phyloP scores from a whole-genome alignment of 2,113 vertebrate genomes.

The Gymnorhina tibicen region DNA sequence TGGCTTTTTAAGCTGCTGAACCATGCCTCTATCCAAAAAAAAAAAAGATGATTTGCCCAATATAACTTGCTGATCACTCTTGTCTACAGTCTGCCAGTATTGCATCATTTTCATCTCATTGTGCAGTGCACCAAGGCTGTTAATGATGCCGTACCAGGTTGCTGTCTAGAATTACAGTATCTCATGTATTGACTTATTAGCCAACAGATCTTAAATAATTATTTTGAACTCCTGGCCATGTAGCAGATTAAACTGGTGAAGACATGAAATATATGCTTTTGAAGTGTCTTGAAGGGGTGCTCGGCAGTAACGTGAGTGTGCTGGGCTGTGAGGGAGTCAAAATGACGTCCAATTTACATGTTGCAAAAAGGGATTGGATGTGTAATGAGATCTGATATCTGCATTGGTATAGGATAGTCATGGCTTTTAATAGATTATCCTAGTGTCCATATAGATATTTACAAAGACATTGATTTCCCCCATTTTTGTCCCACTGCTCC shows the following conservation, averaged over 20 bases:
- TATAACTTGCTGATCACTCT: neutral
- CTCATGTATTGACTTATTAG: neutral
- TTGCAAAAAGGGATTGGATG: constrained; percentile 41
- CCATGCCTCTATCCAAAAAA: neutral
- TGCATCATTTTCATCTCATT: neutral
- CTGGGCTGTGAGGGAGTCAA: neutral
- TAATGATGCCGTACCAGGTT: neutral
- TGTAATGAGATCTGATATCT: constrained; percentile 62
- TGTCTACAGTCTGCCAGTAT: neutral
- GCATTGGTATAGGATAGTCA: constrained; percentile 41
- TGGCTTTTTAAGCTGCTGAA: neutral
- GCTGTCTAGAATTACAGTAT: neutral
- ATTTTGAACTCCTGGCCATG: neutral
- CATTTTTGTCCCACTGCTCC: constrained; percentile 30
- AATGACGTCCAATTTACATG: constrained; percentile 57
- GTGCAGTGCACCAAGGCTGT: neutral
- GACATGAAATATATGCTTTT: neutral
- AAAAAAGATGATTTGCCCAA: neutral
- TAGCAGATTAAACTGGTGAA: neutral
- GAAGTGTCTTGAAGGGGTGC: neutral
- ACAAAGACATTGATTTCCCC: constrained; percentile 53
- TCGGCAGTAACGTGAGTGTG: neutral
- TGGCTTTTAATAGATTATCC: constrained; percentile 65
- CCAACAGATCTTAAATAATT: neutral
- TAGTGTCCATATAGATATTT: constrained; percentile 51